Evolutionary conservation across 2,113 vertebrate genomes (phyloP).

Genomic region (Serilophus lunatus): DNA sequence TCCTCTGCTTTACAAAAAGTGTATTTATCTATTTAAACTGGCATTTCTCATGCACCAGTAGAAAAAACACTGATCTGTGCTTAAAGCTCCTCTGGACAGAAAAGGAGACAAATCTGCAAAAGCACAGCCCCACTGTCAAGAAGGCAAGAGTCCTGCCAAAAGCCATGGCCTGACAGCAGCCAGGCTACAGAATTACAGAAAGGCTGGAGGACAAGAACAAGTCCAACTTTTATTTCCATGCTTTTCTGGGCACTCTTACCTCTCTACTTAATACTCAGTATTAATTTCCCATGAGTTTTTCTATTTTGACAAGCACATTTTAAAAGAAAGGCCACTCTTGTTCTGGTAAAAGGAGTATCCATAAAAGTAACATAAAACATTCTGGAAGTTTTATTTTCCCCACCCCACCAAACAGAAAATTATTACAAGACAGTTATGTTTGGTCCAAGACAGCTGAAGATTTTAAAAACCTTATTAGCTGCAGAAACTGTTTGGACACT

Average conservation of each 20-base stretch:
- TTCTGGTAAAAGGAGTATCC: neutral
- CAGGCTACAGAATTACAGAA: neutral
- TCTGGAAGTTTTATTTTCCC: neutral
- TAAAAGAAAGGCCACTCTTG: neutral
- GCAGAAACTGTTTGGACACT: neutral
- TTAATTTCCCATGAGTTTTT: neutral
- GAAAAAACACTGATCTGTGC: neutral
- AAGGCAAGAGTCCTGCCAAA: neutral
- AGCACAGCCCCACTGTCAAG: neutral
- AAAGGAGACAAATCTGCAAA: neutral
- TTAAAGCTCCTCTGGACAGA: neutral
- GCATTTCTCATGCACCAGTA: neutral
- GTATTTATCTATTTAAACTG: neutral
- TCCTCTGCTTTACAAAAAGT: neutral
- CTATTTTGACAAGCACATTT: neutral
- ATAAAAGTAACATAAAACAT: neutral
- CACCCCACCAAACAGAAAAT: neutral
- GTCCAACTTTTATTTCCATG: neutral
- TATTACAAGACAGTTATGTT: neutral
- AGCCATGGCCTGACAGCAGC: neutral
- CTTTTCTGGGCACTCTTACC: neutral
- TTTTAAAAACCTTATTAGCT: neutral
- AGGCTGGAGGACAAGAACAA: neutral
- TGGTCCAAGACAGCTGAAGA: neutral
- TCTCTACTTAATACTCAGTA: neutral